Percentiles rank a stretch among this genome's conserved stretches.
Evolutionary conservation across 2,797 vertebrate species (phyloP).

Genomic region (Pteronotus mesoamericanus): DNA sequence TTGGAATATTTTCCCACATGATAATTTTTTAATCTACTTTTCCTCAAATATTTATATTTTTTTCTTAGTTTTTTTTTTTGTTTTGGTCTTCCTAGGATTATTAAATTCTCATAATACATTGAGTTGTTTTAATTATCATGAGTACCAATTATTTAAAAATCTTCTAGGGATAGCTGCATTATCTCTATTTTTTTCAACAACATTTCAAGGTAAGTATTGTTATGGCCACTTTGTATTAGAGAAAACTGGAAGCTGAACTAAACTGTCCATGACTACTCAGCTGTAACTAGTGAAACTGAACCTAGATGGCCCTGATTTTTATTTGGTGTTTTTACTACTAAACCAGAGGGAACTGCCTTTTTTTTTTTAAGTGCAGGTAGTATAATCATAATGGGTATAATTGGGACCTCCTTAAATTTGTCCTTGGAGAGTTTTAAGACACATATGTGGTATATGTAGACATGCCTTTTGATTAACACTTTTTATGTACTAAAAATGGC

Average conservation of each 20-base stretch:
- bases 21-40: background rate
- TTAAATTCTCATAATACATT: background rate
- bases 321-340: background rate
- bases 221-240: background rate
- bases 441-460: background rate
- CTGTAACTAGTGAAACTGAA: rapidly evolving
- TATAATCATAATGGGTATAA: background rate
- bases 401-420: background rate
- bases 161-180: background rate
- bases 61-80: background rate
- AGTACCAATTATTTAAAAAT: background rate
- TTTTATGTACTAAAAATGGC: background rate
- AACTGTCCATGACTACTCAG: background rate
- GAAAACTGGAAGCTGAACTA: background rate
- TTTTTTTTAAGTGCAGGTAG: background rate
- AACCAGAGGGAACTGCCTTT: background rate
- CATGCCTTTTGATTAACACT: rapidly evolving
- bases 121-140: background rate
- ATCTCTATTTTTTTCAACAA: background rate
- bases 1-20: background rate
- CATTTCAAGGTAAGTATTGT: background rate
- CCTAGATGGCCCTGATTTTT: background rate
- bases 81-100: background rate
- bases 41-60: background rate
- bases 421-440: background rate